A percentile compares a stretch with the other conserved stretches of the same genome.
phyloP scores from a whole-genome alignment of 2,797 vertebrate genomes.

The Macropus fuliginosus region DNA sequence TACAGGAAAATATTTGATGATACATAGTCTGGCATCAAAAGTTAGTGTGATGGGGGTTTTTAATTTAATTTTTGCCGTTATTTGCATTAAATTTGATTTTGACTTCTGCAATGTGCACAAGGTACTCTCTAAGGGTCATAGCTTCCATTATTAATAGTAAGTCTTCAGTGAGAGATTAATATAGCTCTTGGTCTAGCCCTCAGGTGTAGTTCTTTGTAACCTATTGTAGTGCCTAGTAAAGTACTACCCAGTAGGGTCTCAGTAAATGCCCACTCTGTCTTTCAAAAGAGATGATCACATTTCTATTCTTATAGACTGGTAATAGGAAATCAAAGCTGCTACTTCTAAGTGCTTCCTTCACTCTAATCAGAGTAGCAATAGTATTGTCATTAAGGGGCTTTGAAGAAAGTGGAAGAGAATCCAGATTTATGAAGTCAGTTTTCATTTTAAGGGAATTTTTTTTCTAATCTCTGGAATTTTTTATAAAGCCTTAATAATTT shows the following conservation, averaged over 20 bases:
- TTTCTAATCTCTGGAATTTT: conserved; percentile 23
- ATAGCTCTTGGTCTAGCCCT: neutral
- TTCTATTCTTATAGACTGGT: conserved; percentile 59
- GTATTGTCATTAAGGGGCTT: conserved; percentile 58
- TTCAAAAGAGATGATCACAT: neutral
- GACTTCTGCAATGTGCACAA: neutral
- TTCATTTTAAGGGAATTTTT: conserved; percentile 41
- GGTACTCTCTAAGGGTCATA: neutral
- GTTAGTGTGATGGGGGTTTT: conserved; percentile 24
- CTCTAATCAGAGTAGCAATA: conserved; percentile 27
- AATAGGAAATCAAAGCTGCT: conserved; percentile 65
- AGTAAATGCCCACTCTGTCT: conserved; percentile 15
- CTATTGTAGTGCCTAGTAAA: conserved; percentile 35
- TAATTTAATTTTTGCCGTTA: neutral
- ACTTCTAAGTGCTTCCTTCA: conserved; percentile 39
- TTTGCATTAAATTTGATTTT: conserved; percentile 26
- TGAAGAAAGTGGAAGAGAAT: conserved; percentile 13
- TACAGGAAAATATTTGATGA: conserved; percentile 15
- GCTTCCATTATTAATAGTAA: neutral
- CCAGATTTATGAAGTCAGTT: neutral
- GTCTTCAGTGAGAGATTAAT: neutral
- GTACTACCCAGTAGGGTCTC: conserved; percentile 33
- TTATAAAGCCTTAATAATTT: conserved; percentile 41
- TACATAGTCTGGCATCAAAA: conserved; percentile 27
- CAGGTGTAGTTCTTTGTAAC: neutral